Conservation (phyloP, 2,113 vertebrate species). For the Protobothrops mucrosquamatus region DNA sequence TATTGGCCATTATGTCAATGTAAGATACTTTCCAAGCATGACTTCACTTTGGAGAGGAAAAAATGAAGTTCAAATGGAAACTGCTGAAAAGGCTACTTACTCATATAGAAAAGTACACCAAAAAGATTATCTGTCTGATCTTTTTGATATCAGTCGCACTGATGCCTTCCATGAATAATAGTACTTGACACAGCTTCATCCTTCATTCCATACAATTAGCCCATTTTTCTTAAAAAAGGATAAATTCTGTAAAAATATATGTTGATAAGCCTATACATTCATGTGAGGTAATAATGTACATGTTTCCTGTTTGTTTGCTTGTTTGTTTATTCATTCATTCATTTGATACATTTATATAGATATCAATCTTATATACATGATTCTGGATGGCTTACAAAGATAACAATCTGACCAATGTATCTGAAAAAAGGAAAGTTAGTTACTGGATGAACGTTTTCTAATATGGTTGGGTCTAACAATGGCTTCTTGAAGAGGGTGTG, state of each 20-base stretch:
- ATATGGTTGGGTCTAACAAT: not conserved
- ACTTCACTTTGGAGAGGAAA: constrained; percentile 15
- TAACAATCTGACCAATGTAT: not conserved
- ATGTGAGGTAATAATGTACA: not conserved
- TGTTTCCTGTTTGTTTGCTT: not conserved
- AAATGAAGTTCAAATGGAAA: constrained; percentile 6
- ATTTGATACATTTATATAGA: not conserved
- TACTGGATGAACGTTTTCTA: not conserved
- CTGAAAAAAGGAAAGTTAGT: not conserved
- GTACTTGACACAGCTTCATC: not conserved
- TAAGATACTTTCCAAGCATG: constrained; percentile 17
- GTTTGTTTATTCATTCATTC: not conserved
- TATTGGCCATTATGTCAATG: not conserved
- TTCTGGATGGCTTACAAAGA: not conserved
- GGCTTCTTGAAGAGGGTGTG: not conserved
- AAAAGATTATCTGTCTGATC: not conserved
- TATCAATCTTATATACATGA: not conserved
- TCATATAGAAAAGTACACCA: not conserved
- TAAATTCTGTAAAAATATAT: not conserved
- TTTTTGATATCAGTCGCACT: not conserved
- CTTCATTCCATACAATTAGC: not conserved
- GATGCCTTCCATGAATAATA: not conserved
- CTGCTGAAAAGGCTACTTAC: not conserved
- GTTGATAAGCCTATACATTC: not conserved
- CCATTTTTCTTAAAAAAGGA: not conserved